These are phyloP conservation scores for Oedothorax gibbosus DNA, from an alignment of 1,140 invertebrate genomes.

Conservation along the genomic window DNA sequence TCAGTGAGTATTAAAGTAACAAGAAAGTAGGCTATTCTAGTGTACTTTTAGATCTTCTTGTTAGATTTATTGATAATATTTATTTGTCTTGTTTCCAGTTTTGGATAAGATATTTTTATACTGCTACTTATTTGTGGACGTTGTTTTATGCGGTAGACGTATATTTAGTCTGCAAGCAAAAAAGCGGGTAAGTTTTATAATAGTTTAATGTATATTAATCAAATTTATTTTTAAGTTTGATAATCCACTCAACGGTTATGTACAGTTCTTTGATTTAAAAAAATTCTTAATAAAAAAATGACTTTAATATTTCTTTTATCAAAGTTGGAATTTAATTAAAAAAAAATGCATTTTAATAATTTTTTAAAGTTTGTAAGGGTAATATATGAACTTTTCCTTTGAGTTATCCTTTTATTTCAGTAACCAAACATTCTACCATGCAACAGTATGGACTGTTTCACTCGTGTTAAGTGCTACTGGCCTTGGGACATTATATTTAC, in stretches of 20 bases:
- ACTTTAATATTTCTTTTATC: background rate
- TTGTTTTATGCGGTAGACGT: conserved; percentile 85
- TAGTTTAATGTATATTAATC: background rate
- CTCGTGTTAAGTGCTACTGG: conserved; percentile 19
- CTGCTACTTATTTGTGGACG: conserved; percentile 86
- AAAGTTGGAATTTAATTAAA: background rate
- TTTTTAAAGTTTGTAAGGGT: too few relatives aligned
- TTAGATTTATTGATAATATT: too few relatives aligned
- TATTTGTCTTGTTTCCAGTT: conserved; percentile 73
- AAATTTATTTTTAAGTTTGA: background rate
- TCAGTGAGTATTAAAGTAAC: too few relatives aligned
- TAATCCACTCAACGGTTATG: too few relatives aligned
- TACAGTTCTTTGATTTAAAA: background rate
- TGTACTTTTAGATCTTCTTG: too few relatives aligned
- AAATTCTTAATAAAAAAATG: background rate
- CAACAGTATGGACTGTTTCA: conserved; percentile 21
- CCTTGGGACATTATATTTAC: conserved; percentile 51
- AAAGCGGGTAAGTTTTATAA: conserved; percentile 70
- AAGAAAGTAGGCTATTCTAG: too few relatives aligned
- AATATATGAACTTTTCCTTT: background rate
- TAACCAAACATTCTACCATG: conserved; percentile 38
- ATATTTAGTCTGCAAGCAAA: conserved; percentile 75
- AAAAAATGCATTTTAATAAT: background rate
- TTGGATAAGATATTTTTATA: conserved; percentile 87
- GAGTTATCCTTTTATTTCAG: conserved; percentile 21